Evolutionary conservation across 1,140 invertebrate genomes (phyloP).

Genomic region (Eueides isabella): DNA sequence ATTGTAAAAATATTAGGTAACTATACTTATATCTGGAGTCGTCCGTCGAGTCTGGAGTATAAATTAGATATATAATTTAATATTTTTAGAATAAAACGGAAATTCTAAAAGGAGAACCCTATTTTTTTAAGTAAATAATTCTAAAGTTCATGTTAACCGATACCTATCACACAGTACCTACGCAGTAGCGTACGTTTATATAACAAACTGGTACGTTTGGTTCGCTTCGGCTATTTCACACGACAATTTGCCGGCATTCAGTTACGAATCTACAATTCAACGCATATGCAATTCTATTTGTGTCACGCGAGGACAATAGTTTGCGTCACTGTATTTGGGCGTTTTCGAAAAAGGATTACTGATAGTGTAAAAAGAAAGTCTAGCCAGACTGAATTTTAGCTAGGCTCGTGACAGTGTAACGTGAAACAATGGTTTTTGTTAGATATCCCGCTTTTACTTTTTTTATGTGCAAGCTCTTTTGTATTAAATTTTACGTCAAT

Average conservation of each 20-base stretch:
- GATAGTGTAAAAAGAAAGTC: constrained; percentile 14
- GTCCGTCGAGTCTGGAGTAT: too few relatives aligned
- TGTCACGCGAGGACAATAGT: constrained; percentile 23
- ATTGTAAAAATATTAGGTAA: too few relatives aligned
- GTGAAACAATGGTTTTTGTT: neutral
- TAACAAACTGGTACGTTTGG: constrained; percentile 37
- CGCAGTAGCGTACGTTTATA: constrained; percentile 27
- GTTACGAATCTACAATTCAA: constrained; percentile 45
- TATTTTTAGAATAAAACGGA: neutral
- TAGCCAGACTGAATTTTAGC: neutral
- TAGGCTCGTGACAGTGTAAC: neutral
- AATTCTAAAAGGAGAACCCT: neutral
- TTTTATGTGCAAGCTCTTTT: neutral
- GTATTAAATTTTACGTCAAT: neutral
- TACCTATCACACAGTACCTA: constrained; percentile 19
- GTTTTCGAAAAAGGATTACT: constrained; percentile 28
- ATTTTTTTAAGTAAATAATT: neutral
- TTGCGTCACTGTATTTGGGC: constrained; percentile 25
- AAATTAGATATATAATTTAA: too few relatives aligned
- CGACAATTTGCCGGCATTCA: constrained; percentile 42
- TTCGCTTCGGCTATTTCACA: constrained; percentile 31
- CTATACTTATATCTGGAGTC: too few relatives aligned
- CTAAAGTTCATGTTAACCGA: neutral
- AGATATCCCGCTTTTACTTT: neutral
- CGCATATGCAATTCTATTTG: constrained; percentile 40